Base-by-base conservation (phyloP, 2,888 invertebrate species). In the Gymnoscelis rufifasciata region DNA sequence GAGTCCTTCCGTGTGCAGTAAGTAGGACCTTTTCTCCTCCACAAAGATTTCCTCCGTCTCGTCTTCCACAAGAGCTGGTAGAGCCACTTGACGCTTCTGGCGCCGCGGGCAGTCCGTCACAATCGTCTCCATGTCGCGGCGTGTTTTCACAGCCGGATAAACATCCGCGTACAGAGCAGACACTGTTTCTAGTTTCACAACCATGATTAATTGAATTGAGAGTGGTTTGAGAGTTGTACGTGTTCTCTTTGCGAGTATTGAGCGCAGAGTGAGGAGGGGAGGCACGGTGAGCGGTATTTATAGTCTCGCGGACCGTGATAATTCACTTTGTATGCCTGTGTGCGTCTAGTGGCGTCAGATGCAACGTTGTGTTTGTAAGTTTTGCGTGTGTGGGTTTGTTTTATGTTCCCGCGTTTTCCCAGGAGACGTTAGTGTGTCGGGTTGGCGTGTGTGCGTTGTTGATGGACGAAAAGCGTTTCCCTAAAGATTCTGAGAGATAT, bases 101-200 rank as follows among this genome's bases (percentile, higher is more conserved):
- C 78, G 63, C 33, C 78, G 64, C 31, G 77, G 66, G 54, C 75
- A 74, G 44, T 77, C 76, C n/a, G 64, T 60, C 10, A 62, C 65
- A 35, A 64, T 56, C 53, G 66, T 61, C 36, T 78, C 77, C 70
- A 72, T 62, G 3, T 73, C 73, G n/a, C 77, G 75, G 38, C 72
- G 69, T 7, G 59, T 42, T 43, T 76, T 77, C 55, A 77, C 52
- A 26, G 71, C 61, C 19, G 79, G 80, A 60, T 77, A 80, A 38
- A 71, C 76, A 56, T 77, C 74, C 10, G 78, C 74, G 73, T 76
- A 78, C 57, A 80, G 57, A 48, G 76, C 60, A 47, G 77, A 57
- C 51, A 77, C 70, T 41, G 73, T 69, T 76, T 78, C 77, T 70
- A 81, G 71, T 78, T 81, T 81, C 57, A 80, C 78, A 64, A 81